Evolutionary conservation across 2,797 vertebrate species (phyloP).

Genomic region (Myotis myotis): DNA sequence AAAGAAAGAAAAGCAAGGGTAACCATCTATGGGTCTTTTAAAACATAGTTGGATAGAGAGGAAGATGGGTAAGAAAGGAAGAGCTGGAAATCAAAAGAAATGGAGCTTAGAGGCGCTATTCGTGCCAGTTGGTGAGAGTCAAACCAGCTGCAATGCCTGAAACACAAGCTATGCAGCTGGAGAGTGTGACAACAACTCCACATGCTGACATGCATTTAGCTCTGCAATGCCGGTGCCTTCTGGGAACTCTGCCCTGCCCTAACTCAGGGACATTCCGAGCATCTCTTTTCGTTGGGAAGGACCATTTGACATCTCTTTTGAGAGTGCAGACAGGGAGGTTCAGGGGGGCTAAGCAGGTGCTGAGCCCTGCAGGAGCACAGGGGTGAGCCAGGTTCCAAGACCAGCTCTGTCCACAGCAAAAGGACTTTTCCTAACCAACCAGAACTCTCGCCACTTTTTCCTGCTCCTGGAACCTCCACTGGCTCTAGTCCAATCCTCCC

Average conservation of each 20-base stretch:
- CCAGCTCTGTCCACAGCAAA: background rate
- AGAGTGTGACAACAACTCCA: accelerated
- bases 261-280: background rate
- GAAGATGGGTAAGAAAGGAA: background rate
- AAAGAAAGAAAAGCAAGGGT: background rate
- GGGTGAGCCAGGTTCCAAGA: background rate
- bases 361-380: background rate
- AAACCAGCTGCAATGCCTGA: too few species aligned
- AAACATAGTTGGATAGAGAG: background rate
- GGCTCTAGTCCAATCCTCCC: background rate
- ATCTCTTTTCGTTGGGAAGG: background rate
- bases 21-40: background rate
- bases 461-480: background rate
- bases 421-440: background rate
- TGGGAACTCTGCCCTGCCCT: background rate
- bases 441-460: background rate
- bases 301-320: background rate
- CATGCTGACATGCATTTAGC: background rate
- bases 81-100: background rate
- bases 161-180: accelerated
- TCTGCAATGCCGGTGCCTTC: background rate
- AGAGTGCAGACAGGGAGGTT: background rate
- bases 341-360: background rate
- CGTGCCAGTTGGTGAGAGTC: accelerated
- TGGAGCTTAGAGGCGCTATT: accelerated